A percentile compares a stretch with the other conserved stretches of the same genome.
Evolutionary conservation across 1,140 invertebrate species (phyloP).

Genomic region (Cheumatopsyche charites): DNA sequence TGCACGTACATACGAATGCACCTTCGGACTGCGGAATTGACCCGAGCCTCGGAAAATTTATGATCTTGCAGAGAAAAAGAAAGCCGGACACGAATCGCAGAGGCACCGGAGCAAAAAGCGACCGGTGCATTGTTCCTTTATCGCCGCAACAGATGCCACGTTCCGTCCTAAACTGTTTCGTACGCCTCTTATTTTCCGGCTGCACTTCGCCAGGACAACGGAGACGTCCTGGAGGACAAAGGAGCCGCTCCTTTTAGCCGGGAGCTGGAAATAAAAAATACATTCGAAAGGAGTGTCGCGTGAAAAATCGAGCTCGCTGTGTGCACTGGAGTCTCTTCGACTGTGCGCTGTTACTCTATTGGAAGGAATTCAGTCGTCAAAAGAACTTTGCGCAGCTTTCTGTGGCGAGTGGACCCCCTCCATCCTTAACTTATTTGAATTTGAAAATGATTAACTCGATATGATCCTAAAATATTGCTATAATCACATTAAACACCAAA

Average conservation of each 20-base stretch:
- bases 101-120: slow-evolving; percentile 2
- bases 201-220: not conserved
- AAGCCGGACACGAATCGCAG: not conserved
- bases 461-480: no score
- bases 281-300: not conserved
- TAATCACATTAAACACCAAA: no score
- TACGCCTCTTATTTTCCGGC: slow-evolving; percentile 20
- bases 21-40: slow-evolving; percentile 2
- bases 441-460: no score
- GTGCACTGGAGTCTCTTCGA: no score
- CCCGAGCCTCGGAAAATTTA: not conserved
- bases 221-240: slow-evolving; percentile 13
- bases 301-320: slow-evolving; percentile 23
- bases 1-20: no score
- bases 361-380: no score
- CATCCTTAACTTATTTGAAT: no score
- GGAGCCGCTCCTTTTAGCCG: not conserved
- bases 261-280: no score
- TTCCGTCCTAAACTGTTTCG: slow-evolving; percentile 35
- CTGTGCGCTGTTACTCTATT: no score
- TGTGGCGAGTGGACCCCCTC: no score
- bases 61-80: not conserved
- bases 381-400: no score
- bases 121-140: slow-evolving; percentile 32
- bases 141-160: slow-evolving; percentile 37